Conservation (phyloP, 2,797 vertebrate species). For the Euthynnus affinis region DNA sequence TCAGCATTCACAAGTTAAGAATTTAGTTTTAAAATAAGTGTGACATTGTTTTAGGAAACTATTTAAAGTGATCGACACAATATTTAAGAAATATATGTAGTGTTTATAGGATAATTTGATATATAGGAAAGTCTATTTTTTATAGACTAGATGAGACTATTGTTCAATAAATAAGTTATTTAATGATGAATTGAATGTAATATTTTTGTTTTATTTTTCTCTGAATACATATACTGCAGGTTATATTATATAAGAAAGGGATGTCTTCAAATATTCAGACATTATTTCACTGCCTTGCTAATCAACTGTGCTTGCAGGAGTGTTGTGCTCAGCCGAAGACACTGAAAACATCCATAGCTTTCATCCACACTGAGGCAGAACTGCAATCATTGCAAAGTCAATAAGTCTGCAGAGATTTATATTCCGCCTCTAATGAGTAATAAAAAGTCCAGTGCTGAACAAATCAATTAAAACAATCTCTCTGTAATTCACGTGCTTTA, state of each 20-base stretch:
- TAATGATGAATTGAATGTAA: neutral
- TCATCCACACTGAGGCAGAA: conserved; percentile 25
- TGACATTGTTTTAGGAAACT: neutral
- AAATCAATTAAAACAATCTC: conserved; percentile 2
- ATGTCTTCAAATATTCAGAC: neutral
- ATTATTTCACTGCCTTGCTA: neutral
- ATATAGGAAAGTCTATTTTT: neutral
- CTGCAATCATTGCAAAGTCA: conserved; percentile 55
- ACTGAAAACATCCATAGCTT: conserved; percentile 1
- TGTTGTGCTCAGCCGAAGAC: conserved; percentile 19
- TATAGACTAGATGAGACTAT: neutral
- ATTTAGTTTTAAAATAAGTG: neutral
- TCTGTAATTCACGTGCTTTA: conserved; percentile 21
- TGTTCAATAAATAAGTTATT: neutral
- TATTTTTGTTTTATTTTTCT: neutral
- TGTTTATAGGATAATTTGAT: neutral
- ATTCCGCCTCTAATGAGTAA: conserved; percentile 46
- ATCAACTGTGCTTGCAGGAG: no score
- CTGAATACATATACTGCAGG: neutral
- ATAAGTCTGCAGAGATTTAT: conserved; percentile 54
- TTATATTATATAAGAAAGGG: neutral
- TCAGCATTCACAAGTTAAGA: neutral
- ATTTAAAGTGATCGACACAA: neutral
- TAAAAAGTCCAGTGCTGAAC: conserved; percentile 11
- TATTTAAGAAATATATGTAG: neutral